Percentiles rank a stretch among this genome's conserved stretches.
Evolutionary conservation across 2,888 invertebrate species (phyloP).

Genomic region (Resseliella maxima): DNA sequence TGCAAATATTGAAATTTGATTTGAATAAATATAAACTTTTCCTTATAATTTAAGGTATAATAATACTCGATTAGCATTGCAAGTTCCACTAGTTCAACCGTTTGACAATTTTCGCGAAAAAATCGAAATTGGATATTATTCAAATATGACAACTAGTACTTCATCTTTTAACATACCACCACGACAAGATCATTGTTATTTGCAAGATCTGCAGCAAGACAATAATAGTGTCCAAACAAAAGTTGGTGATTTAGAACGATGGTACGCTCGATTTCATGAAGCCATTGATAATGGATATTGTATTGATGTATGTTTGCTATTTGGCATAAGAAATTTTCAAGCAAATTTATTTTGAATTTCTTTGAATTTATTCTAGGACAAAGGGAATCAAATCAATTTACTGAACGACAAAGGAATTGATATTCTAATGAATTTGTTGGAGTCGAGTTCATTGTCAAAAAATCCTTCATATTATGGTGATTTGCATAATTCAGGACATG

Average conservation of each 20-base stretch:
- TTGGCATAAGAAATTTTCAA: neutral
- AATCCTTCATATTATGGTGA: constrained; percentile 81
- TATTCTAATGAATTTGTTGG: constrained; percentile 82
- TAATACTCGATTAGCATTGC: neutral
- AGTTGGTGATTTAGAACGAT: constrained; percentile 78
- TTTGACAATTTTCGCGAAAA: constrained; percentile 76
- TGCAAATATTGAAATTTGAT: no score
- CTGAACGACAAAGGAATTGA: constrained; percentile 81
- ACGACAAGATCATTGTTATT: neutral
- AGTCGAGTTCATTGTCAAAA: constrained; percentile 77
- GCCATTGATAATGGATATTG: constrained; percentile 76
- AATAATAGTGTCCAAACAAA: constrained; percentile 69
- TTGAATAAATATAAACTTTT: no score
- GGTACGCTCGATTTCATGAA: constrained; percentile 79
- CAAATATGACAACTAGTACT: constrained; percentile 82
- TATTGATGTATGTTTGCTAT: constrained; percentile 67
- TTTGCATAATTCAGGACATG: constrained; percentile 84
- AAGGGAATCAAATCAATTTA: constrained; percentile 71
- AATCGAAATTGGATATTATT: constrained; percentile 85
- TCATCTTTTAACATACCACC: constrained; percentile 71
- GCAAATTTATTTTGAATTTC: neutral
- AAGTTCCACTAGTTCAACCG: constrained; percentile 72
- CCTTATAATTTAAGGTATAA: neutral
- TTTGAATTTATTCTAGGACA: constrained; percentile 67
- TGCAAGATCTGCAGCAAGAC: neutral